Percentiles rank a stretch among this genome's conserved stretches.
Conservation (phyloP, 1,140 invertebrate genomes). For the Cotesia typhae region DNA sequence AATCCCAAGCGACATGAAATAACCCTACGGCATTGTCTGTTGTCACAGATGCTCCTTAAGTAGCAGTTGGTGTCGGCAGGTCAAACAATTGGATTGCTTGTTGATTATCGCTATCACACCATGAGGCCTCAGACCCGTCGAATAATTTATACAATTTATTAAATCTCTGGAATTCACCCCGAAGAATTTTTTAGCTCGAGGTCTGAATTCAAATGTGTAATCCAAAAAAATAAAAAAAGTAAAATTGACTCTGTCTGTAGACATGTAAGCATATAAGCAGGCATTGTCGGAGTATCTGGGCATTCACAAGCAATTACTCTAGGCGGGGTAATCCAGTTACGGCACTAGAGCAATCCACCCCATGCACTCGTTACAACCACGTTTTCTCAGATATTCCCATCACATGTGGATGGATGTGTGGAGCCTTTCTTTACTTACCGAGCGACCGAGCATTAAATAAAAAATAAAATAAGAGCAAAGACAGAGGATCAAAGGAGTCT, state of each 20-base stretch:
- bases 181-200: conserved; percentile 34
- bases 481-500: conserved; percentile 53
- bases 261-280: background rate
- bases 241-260: background rate
- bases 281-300: conserved; percentile 52
- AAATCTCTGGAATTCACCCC: conserved; percentile 54
- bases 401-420: conserved; percentile 24
- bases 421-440: background rate
- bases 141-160: conserved; percentile 40
- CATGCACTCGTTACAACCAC: conserved; percentile 3
- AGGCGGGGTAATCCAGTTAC: conserved; percentile 58
- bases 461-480: background rate
- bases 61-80: conserved; percentile 38
- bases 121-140: conserved; percentile 16
- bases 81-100: conserved; percentile 40
- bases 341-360: background rate
- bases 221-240: background rate
- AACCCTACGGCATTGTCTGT: conserved; percentile 1
- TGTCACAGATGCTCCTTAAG: conserved; percentile 38
- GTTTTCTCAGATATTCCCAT: background rate
- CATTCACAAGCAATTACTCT: conserved; percentile 57
- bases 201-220: conserved; percentile 2
- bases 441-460: too few relatives aligned
- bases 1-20: background rate
- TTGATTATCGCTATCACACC: conserved; percentile 25